Evolutionary conservation across 2,888 invertebrate species (phyloP).

Genomic region (Sisyra nigra): DNA sequence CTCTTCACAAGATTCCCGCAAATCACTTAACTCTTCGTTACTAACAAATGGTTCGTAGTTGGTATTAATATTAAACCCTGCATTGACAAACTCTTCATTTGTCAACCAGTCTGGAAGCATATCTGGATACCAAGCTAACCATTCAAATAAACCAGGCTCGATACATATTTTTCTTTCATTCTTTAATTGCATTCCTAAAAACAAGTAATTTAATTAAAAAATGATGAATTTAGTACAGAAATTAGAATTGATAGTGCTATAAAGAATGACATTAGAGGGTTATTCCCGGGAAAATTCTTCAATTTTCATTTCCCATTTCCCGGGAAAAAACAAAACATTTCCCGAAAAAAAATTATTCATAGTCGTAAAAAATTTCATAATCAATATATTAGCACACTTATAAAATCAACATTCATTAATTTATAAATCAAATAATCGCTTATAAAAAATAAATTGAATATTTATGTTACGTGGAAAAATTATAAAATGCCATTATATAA

Average conservation of each 20-base stretch:
- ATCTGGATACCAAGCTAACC: slow-evolving; percentile 78
- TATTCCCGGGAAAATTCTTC: not conserved
- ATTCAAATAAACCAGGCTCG: slow-evolving; percentile 89
- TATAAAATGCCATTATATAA: no score
- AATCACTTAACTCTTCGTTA: slow-evolving; percentile 32
- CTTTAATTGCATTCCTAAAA: slow-evolving; percentile 35
- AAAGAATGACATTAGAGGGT: not conserved
- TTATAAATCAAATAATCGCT: no score
- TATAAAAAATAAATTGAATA: no score
- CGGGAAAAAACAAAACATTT: no score
- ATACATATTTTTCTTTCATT: slow-evolving; percentile 51
- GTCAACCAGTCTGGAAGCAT: slow-evolving; percentile 67
- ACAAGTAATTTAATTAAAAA: not conserved
- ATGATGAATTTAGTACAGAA: not conserved
- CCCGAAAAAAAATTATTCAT: not conserved
- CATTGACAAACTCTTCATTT: slow-evolving; percentile 46
- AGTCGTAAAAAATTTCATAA: not conserved
- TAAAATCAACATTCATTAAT: no score
- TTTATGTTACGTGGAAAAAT: no score
- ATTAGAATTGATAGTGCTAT: not conserved
- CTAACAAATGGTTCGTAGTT: slow-evolving; percentile 46
- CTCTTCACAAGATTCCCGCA: slow-evolving; percentile 44
- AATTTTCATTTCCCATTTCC: no score
- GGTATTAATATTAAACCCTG: slow-evolving; percentile 61
- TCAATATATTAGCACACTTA: no score